Base-by-base conservation (phyloP, 2,797 vertebrate genomes). In the Vespertilio murinus region DNA sequence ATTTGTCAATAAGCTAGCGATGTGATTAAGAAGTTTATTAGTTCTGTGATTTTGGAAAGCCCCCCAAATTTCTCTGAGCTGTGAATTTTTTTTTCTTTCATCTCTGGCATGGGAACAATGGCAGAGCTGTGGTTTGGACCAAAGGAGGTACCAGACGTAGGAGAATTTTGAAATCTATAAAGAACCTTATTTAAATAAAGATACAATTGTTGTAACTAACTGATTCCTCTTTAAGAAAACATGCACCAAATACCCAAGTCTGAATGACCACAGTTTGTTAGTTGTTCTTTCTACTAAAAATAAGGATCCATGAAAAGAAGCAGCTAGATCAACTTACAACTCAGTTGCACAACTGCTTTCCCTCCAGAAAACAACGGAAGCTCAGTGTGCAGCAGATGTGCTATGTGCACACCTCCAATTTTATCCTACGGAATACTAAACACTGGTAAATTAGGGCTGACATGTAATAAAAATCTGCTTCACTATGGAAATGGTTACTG, bases 261-360 rank as follows among this genome's bases (percentile, higher is more conserved):
- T 84, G 16, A 87, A 59, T 87, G 94, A 92, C 30, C 1, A 83
- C 0, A 61, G 38, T 75, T 64, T 82, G n/a, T 91, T 45, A 42
- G 17, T 4, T 65, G 25, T 82, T 87, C 61, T 88, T 94, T 74
- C 65, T 61, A 71, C 74, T 56, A 75, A 89, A 94, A 80, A 54
- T n/a, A 42, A 18, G 77, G 40, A 49, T 64, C 30, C 45, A 20
- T 4, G 22, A 42, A 61, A 61, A 61, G 14, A 0, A 22, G 17
- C n/a, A 77, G 33, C 33, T 20, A 71, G 54, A 33, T 85, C 35
- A 28, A 52, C 59, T 91, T n/a, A 52, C 3, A 33, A 59, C 12
- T 28, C 67, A 64, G 49, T 17, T 3, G 4, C 17, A 61, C 25
- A 13, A 40, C 28, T 17, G 40, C 17, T 65, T 74, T 49, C 20